phyloP scores from a whole-genome alignment of 2,888 invertebrate genomes.

The Fabriciana adippe region DNA sequence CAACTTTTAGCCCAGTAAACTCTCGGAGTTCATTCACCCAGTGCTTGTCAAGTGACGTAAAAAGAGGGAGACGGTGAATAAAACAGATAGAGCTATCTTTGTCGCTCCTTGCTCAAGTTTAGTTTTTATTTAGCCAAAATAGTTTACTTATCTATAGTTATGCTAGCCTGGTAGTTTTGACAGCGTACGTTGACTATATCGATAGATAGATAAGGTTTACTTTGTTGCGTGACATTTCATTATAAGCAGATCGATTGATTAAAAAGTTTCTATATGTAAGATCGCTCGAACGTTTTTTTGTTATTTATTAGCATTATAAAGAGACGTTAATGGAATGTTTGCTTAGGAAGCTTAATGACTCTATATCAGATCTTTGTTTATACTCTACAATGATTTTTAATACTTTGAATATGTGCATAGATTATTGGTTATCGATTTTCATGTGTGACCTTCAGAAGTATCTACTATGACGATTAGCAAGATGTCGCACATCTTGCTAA shows the following conservation, averaged over 20 bases:
- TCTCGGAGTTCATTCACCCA: constrained; percentile 82
- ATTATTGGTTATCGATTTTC: no score
- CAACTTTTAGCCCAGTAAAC: constrained; percentile 84
- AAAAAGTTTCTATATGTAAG: constrained; percentile 21
- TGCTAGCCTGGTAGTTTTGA: constrained; percentile 77
- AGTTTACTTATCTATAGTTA: constrained; percentile 69
- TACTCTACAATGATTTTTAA: not conserved
- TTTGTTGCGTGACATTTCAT: constrained; percentile 45
- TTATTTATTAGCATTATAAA: constrained; percentile 11
- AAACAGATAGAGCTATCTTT: constrained; percentile 64
- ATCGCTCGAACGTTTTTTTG: not conserved
- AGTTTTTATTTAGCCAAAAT: constrained; percentile 79
- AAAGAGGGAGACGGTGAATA: constrained; percentile 62
- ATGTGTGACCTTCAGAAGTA: no score
- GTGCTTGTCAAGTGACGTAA: constrained; percentile 82
- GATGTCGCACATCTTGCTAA: no score
- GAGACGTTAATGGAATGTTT: constrained; percentile 12
- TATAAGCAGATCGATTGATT: constrained; percentile 42
- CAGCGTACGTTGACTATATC: constrained; percentile 77
- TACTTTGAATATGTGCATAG: no score
- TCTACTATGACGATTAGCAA: no score
- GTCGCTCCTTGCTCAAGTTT: constrained; percentile 68
- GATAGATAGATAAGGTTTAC: constrained; percentile 66
- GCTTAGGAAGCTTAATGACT: constrained; percentile 8
- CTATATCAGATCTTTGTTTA: not conserved